phyloP scores from a whole-genome alignment of 2,888 invertebrate species.

The Torymus auratus region DNA sequence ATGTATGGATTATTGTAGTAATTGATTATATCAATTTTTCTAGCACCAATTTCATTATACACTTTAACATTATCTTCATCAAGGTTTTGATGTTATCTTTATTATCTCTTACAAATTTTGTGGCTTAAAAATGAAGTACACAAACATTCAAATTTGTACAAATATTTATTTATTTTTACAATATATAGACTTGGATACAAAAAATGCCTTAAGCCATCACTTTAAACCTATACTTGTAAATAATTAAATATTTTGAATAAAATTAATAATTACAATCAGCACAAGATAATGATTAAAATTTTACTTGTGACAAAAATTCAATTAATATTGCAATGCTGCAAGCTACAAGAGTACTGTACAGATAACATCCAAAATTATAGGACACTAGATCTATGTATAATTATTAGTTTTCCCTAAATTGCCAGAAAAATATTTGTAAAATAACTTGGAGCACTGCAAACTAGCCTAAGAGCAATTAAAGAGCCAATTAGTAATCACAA shows the following conservation, averaged over 20 bases:
- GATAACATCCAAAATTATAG: slow-evolving; percentile 41
- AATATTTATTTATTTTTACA: slow-evolving; percentile 59
- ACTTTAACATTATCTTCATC: too few relatives aligned
- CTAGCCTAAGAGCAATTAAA: slow-evolving; percentile 63
- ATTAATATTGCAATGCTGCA: slow-evolving; percentile 62
- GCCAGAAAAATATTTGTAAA: slow-evolving; percentile 37
- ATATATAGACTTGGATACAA: slow-evolving; percentile 57
- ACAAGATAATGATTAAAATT: slow-evolving; percentile 58
- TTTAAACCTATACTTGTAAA: slow-evolving; percentile 46
- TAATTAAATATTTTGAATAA: slow-evolving; percentile 47
- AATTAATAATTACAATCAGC: slow-evolving; percentile 54
- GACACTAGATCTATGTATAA: slow-evolving; percentile 18
- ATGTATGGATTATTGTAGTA: background rate
- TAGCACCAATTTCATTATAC: too few relatives aligned
- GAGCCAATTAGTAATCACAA: slow-evolving; percentile 55
- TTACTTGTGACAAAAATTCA: slow-evolving; percentile 44
- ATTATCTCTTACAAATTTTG: background rate
- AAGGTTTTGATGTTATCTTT: background rate
- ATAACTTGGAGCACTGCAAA: slow-evolving; percentile 58
- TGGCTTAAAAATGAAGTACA: slow-evolving; percentile 46
- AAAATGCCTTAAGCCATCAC: slow-evolving; percentile 50
- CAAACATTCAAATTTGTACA: slow-evolving; percentile 55
- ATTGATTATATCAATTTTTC: too few relatives aligned
- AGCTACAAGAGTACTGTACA: slow-evolving; percentile 59
- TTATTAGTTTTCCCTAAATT: slow-evolving; percentile 21